Conservation (phyloP, 2,797 vertebrate species). For the Artibeus lituratus region DNA sequence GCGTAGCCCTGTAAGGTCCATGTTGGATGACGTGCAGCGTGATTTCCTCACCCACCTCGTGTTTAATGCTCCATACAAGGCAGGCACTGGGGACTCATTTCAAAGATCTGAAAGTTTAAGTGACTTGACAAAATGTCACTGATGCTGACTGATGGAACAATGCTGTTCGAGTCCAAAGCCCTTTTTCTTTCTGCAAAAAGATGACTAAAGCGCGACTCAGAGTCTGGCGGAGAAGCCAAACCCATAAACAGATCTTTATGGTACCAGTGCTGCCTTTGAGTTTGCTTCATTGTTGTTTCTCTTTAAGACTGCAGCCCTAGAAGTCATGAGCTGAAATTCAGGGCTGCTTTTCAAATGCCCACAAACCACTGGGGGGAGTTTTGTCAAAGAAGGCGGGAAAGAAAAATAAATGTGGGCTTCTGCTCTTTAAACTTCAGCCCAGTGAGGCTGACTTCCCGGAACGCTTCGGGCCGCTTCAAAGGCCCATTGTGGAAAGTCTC, state of each 20-base stretch:
- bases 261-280: background rate
- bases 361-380: conserved; percentile 53
- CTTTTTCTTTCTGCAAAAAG: background rate
- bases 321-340: conserved; percentile 48
- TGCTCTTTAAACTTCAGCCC: conserved; percentile 70
- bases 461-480: conserved; percentile 69
- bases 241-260: background rate
- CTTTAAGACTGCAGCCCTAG: conserved; percentile 11
- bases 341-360: conserved; percentile 56
- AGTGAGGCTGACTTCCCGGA: conserved; percentile 67
- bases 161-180: background rate
- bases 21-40: background rate
- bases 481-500: conserved; percentile 69
- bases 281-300: background rate
- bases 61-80: background rate
- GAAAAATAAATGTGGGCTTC: conserved; percentile 75
- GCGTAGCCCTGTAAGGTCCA: background rate
- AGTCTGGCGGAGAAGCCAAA: background rate
- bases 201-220: conserved; percentile 44
- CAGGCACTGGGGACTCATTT: background rate
- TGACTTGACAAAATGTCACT: conserved; percentile 17
- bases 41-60: background rate
- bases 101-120: background rate
- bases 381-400: conserved; percentile 72
- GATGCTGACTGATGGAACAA: background rate